These are phyloP conservation scores for Magallana ariakensis DNA, from an alignment of 1,140 invertebrate genomes.

Conservation along the genomic window DNA sequence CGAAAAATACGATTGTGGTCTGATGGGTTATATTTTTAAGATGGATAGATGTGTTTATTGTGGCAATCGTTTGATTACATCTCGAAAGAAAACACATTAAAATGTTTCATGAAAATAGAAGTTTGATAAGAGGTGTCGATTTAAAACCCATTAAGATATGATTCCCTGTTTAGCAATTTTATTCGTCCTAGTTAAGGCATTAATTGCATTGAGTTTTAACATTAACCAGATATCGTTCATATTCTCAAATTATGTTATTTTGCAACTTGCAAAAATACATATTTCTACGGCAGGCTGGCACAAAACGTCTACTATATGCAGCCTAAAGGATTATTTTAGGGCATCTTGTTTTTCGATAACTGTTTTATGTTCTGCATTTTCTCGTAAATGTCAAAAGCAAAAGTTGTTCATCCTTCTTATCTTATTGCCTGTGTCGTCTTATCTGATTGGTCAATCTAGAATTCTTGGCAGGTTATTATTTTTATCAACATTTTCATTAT, in stretches of 20 bases:
- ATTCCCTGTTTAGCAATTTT: no score
- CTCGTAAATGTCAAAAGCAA: not conserved
- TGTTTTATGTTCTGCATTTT: constrained; percentile 5
- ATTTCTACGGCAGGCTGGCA: no score
- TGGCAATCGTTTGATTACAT: not conserved
- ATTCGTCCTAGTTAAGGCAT: no score
- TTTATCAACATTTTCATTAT: not conserved
- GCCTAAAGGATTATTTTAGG: not conserved
- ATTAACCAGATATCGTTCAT: no score
- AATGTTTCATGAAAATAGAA: no score
- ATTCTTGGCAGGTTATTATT: constrained; percentile 4
- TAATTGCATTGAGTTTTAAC: no score
- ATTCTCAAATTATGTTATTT: no score
- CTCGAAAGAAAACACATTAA: no score
- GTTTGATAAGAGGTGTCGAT: not conserved
- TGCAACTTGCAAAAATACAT: no score
- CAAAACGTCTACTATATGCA: no score
- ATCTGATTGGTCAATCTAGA: constrained; percentile 14
- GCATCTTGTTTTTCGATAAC: not conserved
- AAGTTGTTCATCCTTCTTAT: not conserved
- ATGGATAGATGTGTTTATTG: not conserved
- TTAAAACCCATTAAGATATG: not conserved
- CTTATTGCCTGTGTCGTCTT: not conserved
- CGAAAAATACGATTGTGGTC: not conserved
- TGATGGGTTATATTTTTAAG: not conserved